Conservation (phyloP, 2,888 invertebrate genomes). For the Blastobasis lacticolella region DNA sequence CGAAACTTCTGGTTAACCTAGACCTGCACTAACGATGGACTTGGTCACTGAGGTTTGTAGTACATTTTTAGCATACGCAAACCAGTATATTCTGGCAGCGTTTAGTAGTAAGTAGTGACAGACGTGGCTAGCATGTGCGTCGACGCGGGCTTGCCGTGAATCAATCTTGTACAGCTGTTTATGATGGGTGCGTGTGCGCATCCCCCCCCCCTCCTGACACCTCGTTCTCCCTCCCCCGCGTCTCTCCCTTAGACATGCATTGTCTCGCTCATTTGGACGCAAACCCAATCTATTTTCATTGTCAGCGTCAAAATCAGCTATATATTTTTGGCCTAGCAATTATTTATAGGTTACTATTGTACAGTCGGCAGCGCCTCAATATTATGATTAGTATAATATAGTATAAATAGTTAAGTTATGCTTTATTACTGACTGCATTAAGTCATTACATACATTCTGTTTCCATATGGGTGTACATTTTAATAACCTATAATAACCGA, state of each 20-base stretch:
- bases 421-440: too few relatives aligned
- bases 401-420: too few relatives aligned
- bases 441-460: too few relatives aligned
- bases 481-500: too few relatives aligned
- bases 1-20: too few relatives aligned
- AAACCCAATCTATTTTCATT: constrained; percentile 36
- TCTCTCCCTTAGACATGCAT: constrained; percentile 29
- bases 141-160: constrained; percentile 30
- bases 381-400: too few relatives aligned
- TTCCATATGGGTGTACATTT: too few relatives aligned
- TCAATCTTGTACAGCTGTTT: constrained; percentile 64
- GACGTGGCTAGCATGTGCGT: background rate
- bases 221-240: too few relatives aligned
- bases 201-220: background rate
- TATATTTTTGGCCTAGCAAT: constrained; percentile 12
- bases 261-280: constrained; percentile 45
- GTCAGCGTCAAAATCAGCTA: constrained; percentile 43
- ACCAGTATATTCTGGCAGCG: constrained; percentile 19
- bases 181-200: constrained; percentile 20
- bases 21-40: too few relatives aligned
- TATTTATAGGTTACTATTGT: too few relatives aligned
- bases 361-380: too few relatives aligned
- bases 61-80: constrained; percentile 3
- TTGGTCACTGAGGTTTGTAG: background rate
- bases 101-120: background rate